Conservation (phyloP, 2,797 vertebrate species). For the Gastrophryne carolinensis region DNA sequence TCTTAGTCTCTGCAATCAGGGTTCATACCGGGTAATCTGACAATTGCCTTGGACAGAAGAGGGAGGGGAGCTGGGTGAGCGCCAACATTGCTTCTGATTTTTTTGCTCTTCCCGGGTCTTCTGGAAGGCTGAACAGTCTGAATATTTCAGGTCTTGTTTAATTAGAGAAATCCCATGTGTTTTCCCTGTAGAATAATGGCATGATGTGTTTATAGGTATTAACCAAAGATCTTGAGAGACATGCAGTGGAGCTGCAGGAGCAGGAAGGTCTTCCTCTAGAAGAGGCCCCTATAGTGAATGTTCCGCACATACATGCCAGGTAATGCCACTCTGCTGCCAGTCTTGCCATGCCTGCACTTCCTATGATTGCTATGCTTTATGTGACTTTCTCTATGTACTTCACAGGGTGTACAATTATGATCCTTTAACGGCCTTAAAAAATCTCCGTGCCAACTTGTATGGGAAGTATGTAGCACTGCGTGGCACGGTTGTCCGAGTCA, state of each 20-base stretch:
- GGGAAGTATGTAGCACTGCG: slow-evolving; percentile 85
- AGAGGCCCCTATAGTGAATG: slow-evolving; percentile 81
- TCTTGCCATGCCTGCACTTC: neutral
- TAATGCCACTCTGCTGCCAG: slow-evolving; percentile 55
- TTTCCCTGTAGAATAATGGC: too few relatives aligned
- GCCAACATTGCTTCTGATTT: too few relatives aligned
- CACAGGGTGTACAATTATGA: slow-evolving; percentile 94
- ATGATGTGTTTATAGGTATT: slow-evolving; percentile 76
- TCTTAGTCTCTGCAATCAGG: too few relatives aligned
- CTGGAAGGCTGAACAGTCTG: too few relatives aligned
- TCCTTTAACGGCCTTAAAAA: slow-evolving; percentile 82
- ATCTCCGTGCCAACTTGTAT: slow-evolving; percentile 85
- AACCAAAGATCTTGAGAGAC: slow-evolving; percentile 88
- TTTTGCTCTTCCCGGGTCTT: too few relatives aligned
- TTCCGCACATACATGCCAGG: slow-evolving; percentile 89
- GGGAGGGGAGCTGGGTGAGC: too few relatives aligned
- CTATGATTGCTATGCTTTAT: neutral
- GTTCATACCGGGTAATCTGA: too few relatives aligned
- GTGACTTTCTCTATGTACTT: slow-evolving; percentile 29
- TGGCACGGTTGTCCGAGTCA: slow-evolving; percentile 90
- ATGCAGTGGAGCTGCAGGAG: slow-evolving; percentile 83
- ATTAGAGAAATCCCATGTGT: too few relatives aligned
- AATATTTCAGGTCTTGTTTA: too few relatives aligned
- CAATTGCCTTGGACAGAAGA: too few relatives aligned
- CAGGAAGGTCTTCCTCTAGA: slow-evolving; percentile 79